Evolutionary conservation across 1,140 invertebrate species (phyloP).

Genomic region (Radopholus similis): DNA sequence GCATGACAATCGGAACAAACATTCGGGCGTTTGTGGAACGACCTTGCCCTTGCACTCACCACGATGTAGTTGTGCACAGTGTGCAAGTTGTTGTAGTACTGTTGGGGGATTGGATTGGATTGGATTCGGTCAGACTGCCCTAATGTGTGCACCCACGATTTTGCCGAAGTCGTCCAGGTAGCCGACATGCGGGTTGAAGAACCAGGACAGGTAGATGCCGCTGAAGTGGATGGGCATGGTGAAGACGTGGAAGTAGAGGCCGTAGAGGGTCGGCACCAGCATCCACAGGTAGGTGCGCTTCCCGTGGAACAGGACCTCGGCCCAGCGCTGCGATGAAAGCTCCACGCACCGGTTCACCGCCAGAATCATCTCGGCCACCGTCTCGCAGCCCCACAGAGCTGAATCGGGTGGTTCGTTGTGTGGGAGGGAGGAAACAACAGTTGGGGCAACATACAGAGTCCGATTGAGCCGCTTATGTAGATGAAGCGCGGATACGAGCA

Average conservation of each 20-base stretch:
- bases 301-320: conserved; percentile 2
- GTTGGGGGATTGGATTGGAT: no score
- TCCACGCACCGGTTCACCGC: conserved; percentile 19
- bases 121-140: no score
- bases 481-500: conserved; percentile 13
- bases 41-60: no score
- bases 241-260: conserved; percentile 4
- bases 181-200: conserved; percentile 23
- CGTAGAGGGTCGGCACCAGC: conserved; percentile 15
- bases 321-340: not conserved
- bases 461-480: conserved; percentile 6
- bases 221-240: conserved; percentile 13
- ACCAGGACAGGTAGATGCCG: conserved; percentile 18
- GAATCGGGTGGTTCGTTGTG: not conserved
- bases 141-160: not conserved
- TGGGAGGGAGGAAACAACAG: not conserved
- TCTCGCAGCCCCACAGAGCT: conserved; percentile 17
- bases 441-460: not conserved
- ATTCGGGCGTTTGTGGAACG: no score
- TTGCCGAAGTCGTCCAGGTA: conserved; percentile 7
- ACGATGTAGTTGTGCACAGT: conserved; percentile 13
- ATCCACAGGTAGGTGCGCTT: conserved; percentile 29
- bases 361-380: conserved; percentile 6
- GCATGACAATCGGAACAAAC: conserved; percentile 4
- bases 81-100: conserved; percentile 30